These are phyloP conservation scores for Acanthosepion pharaonis DNA, from an alignment of 2,888 invertebrate genomes.

Conservation along the genomic window DNA sequence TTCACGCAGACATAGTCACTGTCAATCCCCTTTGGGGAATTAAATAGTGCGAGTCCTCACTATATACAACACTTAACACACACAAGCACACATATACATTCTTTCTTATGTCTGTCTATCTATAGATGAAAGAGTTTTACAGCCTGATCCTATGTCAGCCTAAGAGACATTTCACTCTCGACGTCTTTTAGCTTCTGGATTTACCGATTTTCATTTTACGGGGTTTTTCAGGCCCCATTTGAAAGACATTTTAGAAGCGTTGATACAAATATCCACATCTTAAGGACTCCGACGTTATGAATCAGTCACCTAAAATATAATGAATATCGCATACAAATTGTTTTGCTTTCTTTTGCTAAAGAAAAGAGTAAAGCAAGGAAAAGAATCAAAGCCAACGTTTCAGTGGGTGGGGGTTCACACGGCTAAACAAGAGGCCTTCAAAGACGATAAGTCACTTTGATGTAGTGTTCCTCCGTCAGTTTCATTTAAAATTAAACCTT, in stretches of 20 bases:
- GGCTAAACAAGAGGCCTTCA: neutral
- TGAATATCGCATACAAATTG: slow-evolving; percentile 23
- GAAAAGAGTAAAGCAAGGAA: neutral
- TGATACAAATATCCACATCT: slow-evolving; percentile 14
- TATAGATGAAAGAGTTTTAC: too few species aligned
- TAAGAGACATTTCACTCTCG: too few species aligned
- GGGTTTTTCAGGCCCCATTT: too few species aligned
- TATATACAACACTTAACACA: too few species aligned
- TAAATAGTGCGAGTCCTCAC: too few species aligned
- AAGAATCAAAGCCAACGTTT: neutral
- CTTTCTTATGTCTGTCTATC: neutral
- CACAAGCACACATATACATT: too few species aligned
- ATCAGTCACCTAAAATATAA: neutral
- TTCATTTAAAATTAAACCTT: slow-evolving; percentile 18
- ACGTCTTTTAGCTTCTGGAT: too few species aligned
- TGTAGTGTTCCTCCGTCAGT: neutral
- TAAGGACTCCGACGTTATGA: neutral
- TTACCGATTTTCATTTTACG: too few species aligned
- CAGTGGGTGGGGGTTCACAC: neutral
- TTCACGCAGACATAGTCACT: too few species aligned
- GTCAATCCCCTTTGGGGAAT: too few species aligned
- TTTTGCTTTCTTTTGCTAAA: neutral
- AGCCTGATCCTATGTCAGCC: too few species aligned
- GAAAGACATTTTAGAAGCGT: too few species aligned
- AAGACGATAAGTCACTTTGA: neutral